phyloP scores from a whole-genome alignment of 2,797 vertebrate genomes.

The Leptoclinus maculatus region DNA sequence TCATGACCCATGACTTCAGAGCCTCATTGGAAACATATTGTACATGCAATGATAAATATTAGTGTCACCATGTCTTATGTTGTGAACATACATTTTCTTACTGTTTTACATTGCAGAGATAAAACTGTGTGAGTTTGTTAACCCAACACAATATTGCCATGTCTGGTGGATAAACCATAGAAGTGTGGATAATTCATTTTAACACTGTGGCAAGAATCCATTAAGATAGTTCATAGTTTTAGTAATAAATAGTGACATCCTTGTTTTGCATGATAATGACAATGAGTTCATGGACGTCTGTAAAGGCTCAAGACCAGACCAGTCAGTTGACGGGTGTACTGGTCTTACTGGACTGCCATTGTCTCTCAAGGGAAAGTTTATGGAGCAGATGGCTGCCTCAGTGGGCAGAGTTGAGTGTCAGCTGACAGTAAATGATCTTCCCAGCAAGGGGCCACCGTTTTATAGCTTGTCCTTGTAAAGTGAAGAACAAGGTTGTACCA shows the following conservation, averaged over 20 bases:
- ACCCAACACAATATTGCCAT: not conserved
- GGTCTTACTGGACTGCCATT: constrained; percentile 29
- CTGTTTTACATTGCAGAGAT: not conserved
- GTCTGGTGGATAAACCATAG: not conserved
- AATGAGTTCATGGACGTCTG: constrained; percentile 49
- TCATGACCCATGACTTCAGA: constrained; percentile 36
- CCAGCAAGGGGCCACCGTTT: constrained; percentile 42
- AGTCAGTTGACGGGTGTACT: constrained; percentile 50
- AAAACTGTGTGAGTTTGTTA: not conserved
- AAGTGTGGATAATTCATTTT: not conserved
- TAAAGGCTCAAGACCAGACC: constrained; percentile 30
- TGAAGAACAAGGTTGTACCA: constrained; percentile 28
- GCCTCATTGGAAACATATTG: constrained; percentile 21
- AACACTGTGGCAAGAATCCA: not conserved
- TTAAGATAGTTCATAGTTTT: constrained; percentile 25
- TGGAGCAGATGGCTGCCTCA: constrained; percentile 64
- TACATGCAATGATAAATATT: not conserved
- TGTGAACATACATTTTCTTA: not conserved
- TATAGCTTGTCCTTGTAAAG: constrained; percentile 42
- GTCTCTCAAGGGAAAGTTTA: constrained; percentile 65
- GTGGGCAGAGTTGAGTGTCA: constrained; percentile 54
- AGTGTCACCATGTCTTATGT: not conserved
- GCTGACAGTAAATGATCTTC: constrained; percentile 67
- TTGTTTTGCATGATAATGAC: constrained; percentile 44
- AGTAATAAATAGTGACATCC: constrained; percentile 42